phyloP scores from a whole-genome alignment of 2,888 invertebrate species.

The Philonicus albiceps region DNA sequence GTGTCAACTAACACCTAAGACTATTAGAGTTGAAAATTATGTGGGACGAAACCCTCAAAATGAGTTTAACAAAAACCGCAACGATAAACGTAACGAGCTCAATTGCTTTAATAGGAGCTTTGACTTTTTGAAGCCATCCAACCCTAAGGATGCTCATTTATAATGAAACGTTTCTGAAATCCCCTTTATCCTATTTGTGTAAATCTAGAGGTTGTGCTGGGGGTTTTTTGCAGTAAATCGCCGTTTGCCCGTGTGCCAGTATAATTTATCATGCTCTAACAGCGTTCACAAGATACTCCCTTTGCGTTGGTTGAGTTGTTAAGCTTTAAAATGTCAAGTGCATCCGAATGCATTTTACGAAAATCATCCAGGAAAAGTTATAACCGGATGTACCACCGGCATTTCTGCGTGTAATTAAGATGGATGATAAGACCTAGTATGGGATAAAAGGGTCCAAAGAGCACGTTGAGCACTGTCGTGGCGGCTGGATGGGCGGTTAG shows the following conservation, averaged over 20 bases:
- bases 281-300: background rate
- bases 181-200: background rate
- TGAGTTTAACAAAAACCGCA: background rate
- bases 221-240: background rate
- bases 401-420: background rate
- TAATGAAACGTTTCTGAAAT: background rate
- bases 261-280: slow-evolving; percentile 8
- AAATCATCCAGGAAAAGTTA: background rate
- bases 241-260: background rate
- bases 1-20: background rate
- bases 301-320: slow-evolving; percentile 6
- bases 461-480: background rate
- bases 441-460: background rate
- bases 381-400: background rate
- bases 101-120: background rate
- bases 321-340: slow-evolving; percentile 13
- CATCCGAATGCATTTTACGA: slow-evolving; percentile 1
- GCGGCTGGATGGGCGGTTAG: background rate
- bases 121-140: background rate
- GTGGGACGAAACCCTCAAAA: background rate
- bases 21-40: background rate
- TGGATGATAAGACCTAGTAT: background rate
- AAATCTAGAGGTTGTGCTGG: background rate
- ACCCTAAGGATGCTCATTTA: background rate
- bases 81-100: background rate